Percentiles rank a stretch among this genome's conserved stretches.
These are phyloP conservation scores for Drosophila pallidifrons DNA, from an alignment of 1,140 invertebrate species.

Conservation along the genomic window DNA sequence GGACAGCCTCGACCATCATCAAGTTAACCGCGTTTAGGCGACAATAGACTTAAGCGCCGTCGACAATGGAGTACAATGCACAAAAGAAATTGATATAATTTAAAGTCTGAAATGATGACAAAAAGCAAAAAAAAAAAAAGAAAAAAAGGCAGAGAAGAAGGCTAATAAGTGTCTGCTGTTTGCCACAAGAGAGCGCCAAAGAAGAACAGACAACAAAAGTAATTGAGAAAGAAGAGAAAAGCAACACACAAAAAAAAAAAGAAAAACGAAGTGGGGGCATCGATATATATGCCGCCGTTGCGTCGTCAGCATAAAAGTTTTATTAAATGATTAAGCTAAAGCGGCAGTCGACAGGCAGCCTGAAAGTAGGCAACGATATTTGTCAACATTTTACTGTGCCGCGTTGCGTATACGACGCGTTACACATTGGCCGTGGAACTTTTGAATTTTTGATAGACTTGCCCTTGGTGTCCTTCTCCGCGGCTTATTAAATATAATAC, in stretches of 20 bases:
- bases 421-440: conserved; percentile 35
- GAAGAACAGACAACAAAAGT: conserved; percentile 50
- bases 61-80: not conserved
- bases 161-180: conserved; percentile 71
- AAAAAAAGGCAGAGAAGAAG: conserved; percentile 13
- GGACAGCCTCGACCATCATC: conserved; percentile 12
- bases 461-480: conserved; percentile 46
- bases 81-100: conserved; percentile 74
- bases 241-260: not conserved
- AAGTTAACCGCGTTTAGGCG: conserved; percentile 64
- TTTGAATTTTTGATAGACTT: conserved; percentile 79
- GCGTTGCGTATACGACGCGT: conserved; percentile 22
- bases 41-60: conserved; percentile 70
- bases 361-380: conserved; percentile 69
- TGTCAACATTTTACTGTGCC: conserved; percentile 60
- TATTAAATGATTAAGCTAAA: conserved; percentile 82
- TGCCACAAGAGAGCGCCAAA: conserved; percentile 4
- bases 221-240: conserved; percentile 47
- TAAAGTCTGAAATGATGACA: conserved; percentile 56
- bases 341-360: conserved; percentile 42
- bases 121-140: conserved; percentile 5
- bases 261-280: conserved; percentile 15
- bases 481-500: conserved; percentile 80
- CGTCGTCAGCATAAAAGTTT: conserved; percentile 78
- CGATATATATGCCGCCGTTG: conserved; percentile 41